Evolutionary conservation across 2,888 invertebrate genomes (phyloP), one percentile per base, ranked within the genome.

Genomic region (Phrixothrix hirtus): DNA sequence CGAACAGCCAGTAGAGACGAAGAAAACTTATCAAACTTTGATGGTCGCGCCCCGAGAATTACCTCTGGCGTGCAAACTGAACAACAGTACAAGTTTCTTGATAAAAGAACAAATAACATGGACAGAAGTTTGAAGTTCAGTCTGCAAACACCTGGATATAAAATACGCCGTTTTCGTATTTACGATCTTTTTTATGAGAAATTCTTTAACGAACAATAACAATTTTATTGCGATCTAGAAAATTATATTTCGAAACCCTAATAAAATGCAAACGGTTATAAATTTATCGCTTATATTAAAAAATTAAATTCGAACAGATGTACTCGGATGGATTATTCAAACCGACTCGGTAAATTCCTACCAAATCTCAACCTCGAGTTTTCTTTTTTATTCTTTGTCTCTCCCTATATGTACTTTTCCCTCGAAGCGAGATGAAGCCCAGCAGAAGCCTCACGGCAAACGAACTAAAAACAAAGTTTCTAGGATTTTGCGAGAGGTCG

Each of bases 11-110:
- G 64, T 61, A 64, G 67, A 64, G 66, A 65, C 64, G 63, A 59
- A 66, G 67, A 64, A 72, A 75, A 75, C 75, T 75, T 76, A 76
- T 76, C 75, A 76, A 76, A 76, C 67, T 76, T 76, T 75, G 76
- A 76, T 75, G 74, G 71, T 55, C 48, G 47, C 43, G 52, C 55
- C 48, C 52, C 34, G 38, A 61, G 62, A 62, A 60, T 60, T 60
- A 59, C 61, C 61, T 55, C 59, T 56, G 58, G 59, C 57, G 59
- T 56, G 54, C 59, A 58, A 60, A 61, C 60, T 60, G 52, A 59
- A 58, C 59, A 60, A 58, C 58, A 39, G 54, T 52, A 51, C 68
- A 72, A 73, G 71, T 74, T 74, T 72, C 73, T 70, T 72, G 72
- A 73, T 71, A 73, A 72, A 73, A 74, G 73, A 72, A 70, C 72